Base-by-base conservation (phyloP, 2,888 invertebrate genomes). In the Dyspetes luteomarginatus region DNA sequence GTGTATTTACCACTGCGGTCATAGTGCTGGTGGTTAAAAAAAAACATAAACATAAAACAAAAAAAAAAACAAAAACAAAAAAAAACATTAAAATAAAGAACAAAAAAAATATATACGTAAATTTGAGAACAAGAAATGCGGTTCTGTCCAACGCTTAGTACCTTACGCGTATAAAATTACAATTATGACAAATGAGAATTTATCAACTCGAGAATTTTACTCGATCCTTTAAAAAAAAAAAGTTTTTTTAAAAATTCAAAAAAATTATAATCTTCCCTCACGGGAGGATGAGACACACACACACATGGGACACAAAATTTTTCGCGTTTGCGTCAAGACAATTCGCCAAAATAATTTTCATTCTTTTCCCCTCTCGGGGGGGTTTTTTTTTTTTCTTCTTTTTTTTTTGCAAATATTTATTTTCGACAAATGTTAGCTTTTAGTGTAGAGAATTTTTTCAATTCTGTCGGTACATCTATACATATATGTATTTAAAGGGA, bases 81-180 rank as follows among this genome's bases (percentile, higher is more conserved):
- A 26, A 67, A 62, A 41, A 78, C 36, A 72, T 68, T n/a, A n/a
- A 55, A 62, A n/a, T 7, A 12, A 41, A 22, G 3, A 41, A 60
- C 50, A 55, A 60, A 26, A 26, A 67, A 62, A 41, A 78, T 48
- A 72, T 68, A 73, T 76, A 81, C 68, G 76, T 68, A 73, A 81
- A 81, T 4, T 15, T 62, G 48, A 64, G 43, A 65, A 41, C 17
- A 19, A 19, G 48, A 24, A 15, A 48, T 48, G 60, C 65, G 58
- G 56, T 80, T 55, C 65, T 76, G 67, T 62, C 55, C 65, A 65
- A 80, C 50, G 26, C 15, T 74, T 69, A 26, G 67, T 60, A 78
- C 28, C 52, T 78, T 55, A 45, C 41, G 22, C 52, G 41, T n/a
- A n/a, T 65, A 73, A 45, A 45, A 48, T 28, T 60, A 43, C 19